Conservation (phyloP, 2,888 invertebrate genomes). For the Abscondita cerata region DNA sequence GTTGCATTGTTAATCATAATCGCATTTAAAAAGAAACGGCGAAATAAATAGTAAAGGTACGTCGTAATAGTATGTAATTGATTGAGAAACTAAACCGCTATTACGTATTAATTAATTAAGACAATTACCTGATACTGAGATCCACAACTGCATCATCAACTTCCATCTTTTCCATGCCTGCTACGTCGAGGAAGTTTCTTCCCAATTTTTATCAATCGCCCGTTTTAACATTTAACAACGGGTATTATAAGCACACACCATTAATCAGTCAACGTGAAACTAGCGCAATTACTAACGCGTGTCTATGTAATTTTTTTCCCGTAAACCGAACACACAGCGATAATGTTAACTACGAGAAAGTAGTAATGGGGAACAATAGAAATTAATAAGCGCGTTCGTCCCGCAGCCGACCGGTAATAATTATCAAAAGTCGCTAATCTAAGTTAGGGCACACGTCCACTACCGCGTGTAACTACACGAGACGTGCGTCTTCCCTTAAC, state of each 20-base stretch:
- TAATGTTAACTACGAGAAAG: conserved; percentile 30
- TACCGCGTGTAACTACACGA: conserved; percentile 40
- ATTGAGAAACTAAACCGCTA: background rate
- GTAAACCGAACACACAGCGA: conserved; percentile 1
- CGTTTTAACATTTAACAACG: conserved; percentile 35
- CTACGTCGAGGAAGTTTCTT: conserved; percentile 28
- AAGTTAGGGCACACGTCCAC: conserved; percentile 48
- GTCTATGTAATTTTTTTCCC: too few species aligned
- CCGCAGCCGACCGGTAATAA: conserved; percentile 43
- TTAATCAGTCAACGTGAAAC: conserved; percentile 18
- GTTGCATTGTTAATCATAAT: conserved; percentile 14
- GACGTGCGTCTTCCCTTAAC: conserved; percentile 47
- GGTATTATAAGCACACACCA: conserved; percentile 7
- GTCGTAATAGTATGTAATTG: background rate
- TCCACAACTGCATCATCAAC: conserved; percentile 89
- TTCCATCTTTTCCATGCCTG: conserved; percentile 76
- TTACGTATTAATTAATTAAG: background rate
- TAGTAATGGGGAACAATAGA: conserved; percentile 38
- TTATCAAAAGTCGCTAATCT: conserved; percentile 50
- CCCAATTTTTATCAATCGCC: conserved; percentile 38
- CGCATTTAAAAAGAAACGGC: background rate
- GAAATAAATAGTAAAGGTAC: background rate
- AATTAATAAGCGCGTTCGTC: conserved; percentile 35
- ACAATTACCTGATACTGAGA: conserved; percentile 77
- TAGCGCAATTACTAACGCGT: conserved; percentile 14